Evolutionary conservation across 2,113 vertebrate species (phyloP), one percentile per base, ranked within the genome.

Genomic region (Podocnemis expansa): DNA sequence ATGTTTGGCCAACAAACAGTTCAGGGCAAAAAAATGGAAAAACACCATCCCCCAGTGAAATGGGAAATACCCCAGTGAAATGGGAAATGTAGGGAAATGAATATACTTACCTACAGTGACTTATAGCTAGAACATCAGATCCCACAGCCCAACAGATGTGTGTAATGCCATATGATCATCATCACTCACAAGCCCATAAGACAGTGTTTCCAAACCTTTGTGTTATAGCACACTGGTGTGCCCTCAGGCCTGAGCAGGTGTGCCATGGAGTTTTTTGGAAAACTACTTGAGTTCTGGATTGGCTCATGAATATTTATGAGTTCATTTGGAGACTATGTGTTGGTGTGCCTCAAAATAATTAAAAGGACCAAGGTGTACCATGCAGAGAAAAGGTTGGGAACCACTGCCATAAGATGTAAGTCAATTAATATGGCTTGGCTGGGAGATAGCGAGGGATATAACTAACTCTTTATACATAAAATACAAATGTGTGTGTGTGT

Each of bases 91-190:
- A 89, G 94, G 38, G 89, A 83, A 92, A 78, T n/a, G 82, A 0
- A 31, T 56, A 10, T 79, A 54, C 88, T 87, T 93, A 29, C 38
- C n/a, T 41, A 76, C 16, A 86, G 21, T 55, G 82, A 70, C 95
- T 86, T 82, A 88, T 89, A 87, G 89, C 89, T 76, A 54, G 78
- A 82, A 70, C 49, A 92, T 24, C 78, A 84, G 85, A 75, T 90
- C 80, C 58, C 80, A 73, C 94, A 54, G 5, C 14, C 4, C 49
- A 49, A 90, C 87, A 47, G 52, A 38, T 70, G 58, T 55, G 13
- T 89, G 94, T 93, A 96, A 92, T 95, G 91, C 89, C 85, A 92
- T 84, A 81, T 93, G 90, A 47, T 27, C 93, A 95, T 89, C 90
- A 88, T 89, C 89, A 94, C 51, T 76, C 1, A 2, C 84, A 92